Percentiles rank a stretch among this genome's conserved stretches.
Evolutionary conservation across 2,113 vertebrate genomes (phyloP).

Genomic region (Chitala chitala): DNA sequence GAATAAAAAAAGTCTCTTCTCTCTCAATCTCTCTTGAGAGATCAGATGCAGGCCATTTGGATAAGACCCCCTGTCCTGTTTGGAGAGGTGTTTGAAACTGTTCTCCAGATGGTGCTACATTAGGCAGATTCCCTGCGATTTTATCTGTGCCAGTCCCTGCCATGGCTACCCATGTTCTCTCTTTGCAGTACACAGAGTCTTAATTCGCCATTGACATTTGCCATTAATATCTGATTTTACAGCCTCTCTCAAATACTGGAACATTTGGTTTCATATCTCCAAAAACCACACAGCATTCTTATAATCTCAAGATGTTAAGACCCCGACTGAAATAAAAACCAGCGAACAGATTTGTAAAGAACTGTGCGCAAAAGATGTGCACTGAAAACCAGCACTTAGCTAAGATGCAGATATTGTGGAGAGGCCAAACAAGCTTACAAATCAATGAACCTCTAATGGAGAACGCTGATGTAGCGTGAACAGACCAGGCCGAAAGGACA

Average conservation of each 20-base stretch:
- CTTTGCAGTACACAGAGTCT: too few species aligned
- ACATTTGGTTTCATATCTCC: too few species aligned
- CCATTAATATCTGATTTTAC: too few species aligned
- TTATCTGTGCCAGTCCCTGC: neutral
- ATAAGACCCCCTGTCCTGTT: neutral
- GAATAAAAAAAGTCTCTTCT: neutral
- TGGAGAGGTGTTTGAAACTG: neutral
- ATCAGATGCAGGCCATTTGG: slow-evolving; percentile 22
- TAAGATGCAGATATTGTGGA: neutral
- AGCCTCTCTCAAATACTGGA: too few species aligned
- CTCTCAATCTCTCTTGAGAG: neutral
- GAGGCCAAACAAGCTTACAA: neutral
- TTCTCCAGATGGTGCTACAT: slow-evolving; percentile 3
- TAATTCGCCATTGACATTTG: neutral
- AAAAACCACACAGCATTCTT: neutral
- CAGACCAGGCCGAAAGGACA: neutral
- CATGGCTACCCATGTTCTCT: neutral
- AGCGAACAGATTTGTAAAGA: neutral
- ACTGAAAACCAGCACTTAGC: neutral
- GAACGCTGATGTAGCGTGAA: neutral
- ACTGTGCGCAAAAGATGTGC: neutral
- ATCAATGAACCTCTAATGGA: neutral
- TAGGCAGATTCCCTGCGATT: neutral
- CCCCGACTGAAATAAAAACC: neutral
- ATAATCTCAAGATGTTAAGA: neutral